A percentile compares a stretch with the other conserved stretches of the same genome.
Conservation (phyloP, 2,888 invertebrate species). For the Spisula solida region DNA sequence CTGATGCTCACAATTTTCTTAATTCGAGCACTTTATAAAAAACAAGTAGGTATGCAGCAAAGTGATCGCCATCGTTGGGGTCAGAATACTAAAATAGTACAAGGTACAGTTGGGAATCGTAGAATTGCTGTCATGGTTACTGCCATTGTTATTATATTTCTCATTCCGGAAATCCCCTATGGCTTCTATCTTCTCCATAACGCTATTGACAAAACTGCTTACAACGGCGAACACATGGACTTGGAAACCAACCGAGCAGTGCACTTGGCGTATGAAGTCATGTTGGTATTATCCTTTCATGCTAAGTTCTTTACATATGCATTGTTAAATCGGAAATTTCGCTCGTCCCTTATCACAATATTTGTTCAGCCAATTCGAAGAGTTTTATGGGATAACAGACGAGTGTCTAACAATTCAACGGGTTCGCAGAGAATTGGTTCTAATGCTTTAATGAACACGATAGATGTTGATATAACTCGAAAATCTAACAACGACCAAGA, state of each 20-base stretch:
- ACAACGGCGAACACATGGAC: conserved; percentile 22
- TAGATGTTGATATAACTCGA: conserved; percentile 14
- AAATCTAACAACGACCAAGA: background rate
- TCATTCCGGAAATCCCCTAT: conserved; percentile 57
- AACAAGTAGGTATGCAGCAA: background rate
- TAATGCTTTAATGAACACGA: conserved; percentile 11
- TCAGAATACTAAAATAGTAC: conserved; percentile 14
- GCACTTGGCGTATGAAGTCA: conserved; percentile 33
- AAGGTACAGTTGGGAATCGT: conserved; percentile 27
- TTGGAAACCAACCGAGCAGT: conserved; percentile 43
- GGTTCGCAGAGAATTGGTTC: background rate
- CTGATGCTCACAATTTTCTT: conserved; percentile 39
- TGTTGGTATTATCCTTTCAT: conserved; percentile 28
- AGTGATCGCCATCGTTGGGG: background rate
- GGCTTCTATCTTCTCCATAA: conserved; percentile 45
- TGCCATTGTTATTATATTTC: conserved; percentile 50
- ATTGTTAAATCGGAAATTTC: conserved; percentile 35
- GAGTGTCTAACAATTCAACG: background rate
- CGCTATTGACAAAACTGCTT: conserved; percentile 20
- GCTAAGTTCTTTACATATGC: conserved; percentile 45
- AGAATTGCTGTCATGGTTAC: conserved; percentile 50
- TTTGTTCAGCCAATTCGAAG: conserved; percentile 6
- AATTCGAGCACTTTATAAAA: conserved; percentile 11
- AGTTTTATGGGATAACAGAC: background rate
- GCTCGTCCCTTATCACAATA: conserved; percentile 5